Conservation (phyloP, 2,113 vertebrate genomes). For the Cavia aperea region DNA sequence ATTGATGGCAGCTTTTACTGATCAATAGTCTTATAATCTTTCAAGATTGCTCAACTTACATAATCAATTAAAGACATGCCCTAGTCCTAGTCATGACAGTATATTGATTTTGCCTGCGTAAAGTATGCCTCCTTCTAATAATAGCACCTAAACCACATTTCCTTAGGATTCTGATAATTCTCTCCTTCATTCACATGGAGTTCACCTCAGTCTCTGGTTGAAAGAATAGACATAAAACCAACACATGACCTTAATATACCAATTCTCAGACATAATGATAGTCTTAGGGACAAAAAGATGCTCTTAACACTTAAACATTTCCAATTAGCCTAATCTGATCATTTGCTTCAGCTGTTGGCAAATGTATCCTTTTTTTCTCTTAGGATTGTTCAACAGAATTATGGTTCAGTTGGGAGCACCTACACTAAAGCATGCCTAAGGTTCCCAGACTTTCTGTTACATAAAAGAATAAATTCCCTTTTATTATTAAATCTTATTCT, state of each 20-base stretch:
- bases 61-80: neutral
- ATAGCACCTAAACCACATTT: neutral
- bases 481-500: neutral
- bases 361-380: neutral
- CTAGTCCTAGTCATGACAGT: neutral
- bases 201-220: neutral
- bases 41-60: neutral
- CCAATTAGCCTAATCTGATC: neutral
- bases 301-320: neutral
- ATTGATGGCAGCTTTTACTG: neutral
- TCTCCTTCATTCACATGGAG: neutral
- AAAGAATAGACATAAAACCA: neutral
- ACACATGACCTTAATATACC: neutral
- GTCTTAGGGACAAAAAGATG: neutral
- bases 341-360: neutral
- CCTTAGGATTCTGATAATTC: neutral
- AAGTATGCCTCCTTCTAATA: neutral
- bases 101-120: neutral
- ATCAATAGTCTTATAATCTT: neutral
- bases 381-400: neutral
- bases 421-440: neutral
- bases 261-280: neutral
- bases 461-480: neutral
- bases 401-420: neutral
- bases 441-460: neutral